Base-by-base conservation (phyloP, 2,888 invertebrate species). In the Trachelus troglodyta region DNA sequence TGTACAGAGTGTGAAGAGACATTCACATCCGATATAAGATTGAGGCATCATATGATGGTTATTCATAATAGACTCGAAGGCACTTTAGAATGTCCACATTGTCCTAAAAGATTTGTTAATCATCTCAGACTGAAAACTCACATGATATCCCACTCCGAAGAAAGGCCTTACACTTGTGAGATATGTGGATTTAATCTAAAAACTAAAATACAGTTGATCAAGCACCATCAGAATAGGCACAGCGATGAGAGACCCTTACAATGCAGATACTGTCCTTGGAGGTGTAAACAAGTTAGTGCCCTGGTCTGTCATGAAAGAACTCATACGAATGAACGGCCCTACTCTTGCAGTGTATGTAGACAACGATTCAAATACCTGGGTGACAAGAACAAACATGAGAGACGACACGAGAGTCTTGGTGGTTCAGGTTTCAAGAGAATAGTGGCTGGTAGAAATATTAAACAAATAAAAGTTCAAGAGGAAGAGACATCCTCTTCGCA, bases 281-380 rank as follows among this genome's bases (percentile, higher is more conserved):
- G 90, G 35, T 91, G 91, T 76, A 91, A 91, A 75, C 91, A 91
- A 83, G 91, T 91, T 9, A 91, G 91, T 69, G 91, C 91, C 0
- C 85, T 91, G 6, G 91, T 91, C n/a, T 91, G 91, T 34, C 91
- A 91, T 69, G 91, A 91, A 79, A 88, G 91, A 74, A 91, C 91
- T 1, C 91, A 91, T 77, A 91, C 91, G 1, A 91, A 91, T 75
- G 91, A 91, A 76, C 84, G 91, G 12, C 91, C 91, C 1, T 91
- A 91, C 79, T 86, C 89, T 12, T 91, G 91, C 76, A 89, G 88
- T 11, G 91, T 91, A 2, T 91, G 91, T 71, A 85, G 88, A 37
- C 91, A 91, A 78, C 84, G 89, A 31, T 91, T 91, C 77, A 91
- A 91, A 76, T 91, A 91, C 77, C 86, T 91, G 12, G 91, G 91